Conservation (phyloP, 2,797 vertebrate species). For the Avahi laniger region DNA sequence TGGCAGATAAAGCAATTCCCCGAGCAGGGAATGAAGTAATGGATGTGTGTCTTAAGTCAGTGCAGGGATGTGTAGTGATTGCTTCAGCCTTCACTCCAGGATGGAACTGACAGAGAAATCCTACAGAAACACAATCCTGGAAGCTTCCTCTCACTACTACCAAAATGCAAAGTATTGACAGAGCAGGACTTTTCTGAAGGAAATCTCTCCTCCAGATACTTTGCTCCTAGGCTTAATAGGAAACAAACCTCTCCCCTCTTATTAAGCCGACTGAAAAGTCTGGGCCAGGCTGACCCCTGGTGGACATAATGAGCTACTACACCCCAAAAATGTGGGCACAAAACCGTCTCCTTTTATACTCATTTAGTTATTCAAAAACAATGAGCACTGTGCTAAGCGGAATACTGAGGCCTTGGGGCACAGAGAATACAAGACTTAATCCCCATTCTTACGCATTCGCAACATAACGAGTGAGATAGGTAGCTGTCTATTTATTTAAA, state of each 20-base stretch:
- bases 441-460: background rate
- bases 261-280: background rate
- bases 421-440: background rate
- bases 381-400: background rate
- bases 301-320: constrained; percentile 8
- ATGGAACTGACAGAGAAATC: background rate
- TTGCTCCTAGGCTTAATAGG: background rate
- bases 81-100: background rate
- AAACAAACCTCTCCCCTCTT: background rate
- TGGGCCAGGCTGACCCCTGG: constrained; percentile 34
- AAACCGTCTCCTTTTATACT: background rate
- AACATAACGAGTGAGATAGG: background rate
- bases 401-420: background rate
- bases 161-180: background rate
- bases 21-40: background rate
- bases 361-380: background rate
- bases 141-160: background rate
- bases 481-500: background rate
- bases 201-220: background rate
- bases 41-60: background rate
- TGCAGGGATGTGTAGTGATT: background rate
- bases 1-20: background rate
- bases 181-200: background rate
- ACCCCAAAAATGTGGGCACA: background rate
- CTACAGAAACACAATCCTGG: background rate